phyloP scores from a whole-genome alignment of 1,140 invertebrate species.

The Schlechtendalia chinensis region DNA sequence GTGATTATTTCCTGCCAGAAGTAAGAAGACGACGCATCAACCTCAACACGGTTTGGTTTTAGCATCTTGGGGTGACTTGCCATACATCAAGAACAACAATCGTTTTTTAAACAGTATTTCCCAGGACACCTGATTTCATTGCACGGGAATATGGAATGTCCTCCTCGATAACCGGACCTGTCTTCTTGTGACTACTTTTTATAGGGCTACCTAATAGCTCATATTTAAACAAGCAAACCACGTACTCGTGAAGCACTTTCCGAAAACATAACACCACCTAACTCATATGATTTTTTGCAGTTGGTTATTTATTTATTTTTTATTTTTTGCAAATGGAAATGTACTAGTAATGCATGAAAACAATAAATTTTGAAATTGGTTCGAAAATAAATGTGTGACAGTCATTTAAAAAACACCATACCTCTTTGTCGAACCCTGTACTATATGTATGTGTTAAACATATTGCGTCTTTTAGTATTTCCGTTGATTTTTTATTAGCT shows the following conservation, averaged over 20 bases:
- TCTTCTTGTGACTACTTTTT: slow-evolving; percentile 17
- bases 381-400: background rate
- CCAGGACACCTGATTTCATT: slow-evolving; percentile 49
- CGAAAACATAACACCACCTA: background rate
- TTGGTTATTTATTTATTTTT: background rate
- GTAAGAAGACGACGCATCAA: slow-evolving; percentile 45
- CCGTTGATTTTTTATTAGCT: too few relatives aligned
- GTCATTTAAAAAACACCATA: slow-evolving; percentile 8
- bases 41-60: slow-evolving; percentile 52
- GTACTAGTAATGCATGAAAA: background rate
- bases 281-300: background rate
- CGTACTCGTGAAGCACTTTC: background rate
- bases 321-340: background rate
- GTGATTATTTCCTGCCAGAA: slow-evolving; percentile 37
- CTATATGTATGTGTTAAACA: too few relatives aligned
- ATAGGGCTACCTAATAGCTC: background rate
- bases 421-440: background rate
- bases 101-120: background rate
- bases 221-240: slow-evolving; percentile 2
- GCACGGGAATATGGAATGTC: slow-evolving; percentile 10
- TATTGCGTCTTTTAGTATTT: too few relatives aligned
- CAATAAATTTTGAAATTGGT: background rate
- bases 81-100: slow-evolving; percentile 44
- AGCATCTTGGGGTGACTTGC: slow-evolving; percentile 51
- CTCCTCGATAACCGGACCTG: slow-evolving; percentile 15